Base-by-base conservation (phyloP, 2,113 vertebrate species). In the Corythaixoides concolor region DNA sequence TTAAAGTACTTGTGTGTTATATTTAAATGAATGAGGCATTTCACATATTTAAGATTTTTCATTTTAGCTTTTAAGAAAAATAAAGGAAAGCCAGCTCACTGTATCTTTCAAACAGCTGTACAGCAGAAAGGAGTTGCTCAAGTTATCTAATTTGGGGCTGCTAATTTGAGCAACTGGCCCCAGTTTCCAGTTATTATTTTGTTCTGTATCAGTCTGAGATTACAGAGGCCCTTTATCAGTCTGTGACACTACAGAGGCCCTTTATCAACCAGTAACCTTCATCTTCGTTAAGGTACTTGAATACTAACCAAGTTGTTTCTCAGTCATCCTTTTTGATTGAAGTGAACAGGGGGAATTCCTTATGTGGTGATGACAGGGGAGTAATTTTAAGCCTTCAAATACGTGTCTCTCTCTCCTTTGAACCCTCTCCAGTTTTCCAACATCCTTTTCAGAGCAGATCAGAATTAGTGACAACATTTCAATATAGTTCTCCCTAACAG, bases 261-360 rank as follows among this genome's bases (percentile, higher is more conserved):
- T 52, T 87, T 88, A 85, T 75, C 66, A 89, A 43, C 33, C 33
- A 90, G 58, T 33, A 95, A 86, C 59, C 11, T 91, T 93, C 45
- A 87, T 60, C 52, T 41, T 73, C 59, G 47, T 78, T 77, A 84
- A 94, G 56, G 60, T 87, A 91, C 64, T 89, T 89, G 43, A 93
- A 89, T 20, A 85, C 52, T 81, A 90, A 84, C 37, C 41, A 90
- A 91, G 43, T 9, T 62, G 39, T 78, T 89, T 94, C 80, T 70
- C 80, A 70, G 68, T 47, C n/a, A 77, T 59, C 21, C 35, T 85
- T 88, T 93, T 59, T 81, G 79, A 95, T 83, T 1, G 2, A 95
- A 93, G 75, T 67, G 83, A 95, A 74, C 59, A 83, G 55, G 79
- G 85, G 86, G 63, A 94, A 95, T 90, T 90, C 75, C 88, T 93